phyloP scores from a whole-genome alignment of 2,113 vertebrate genomes.

The Muntiacus reevesi region DNA sequence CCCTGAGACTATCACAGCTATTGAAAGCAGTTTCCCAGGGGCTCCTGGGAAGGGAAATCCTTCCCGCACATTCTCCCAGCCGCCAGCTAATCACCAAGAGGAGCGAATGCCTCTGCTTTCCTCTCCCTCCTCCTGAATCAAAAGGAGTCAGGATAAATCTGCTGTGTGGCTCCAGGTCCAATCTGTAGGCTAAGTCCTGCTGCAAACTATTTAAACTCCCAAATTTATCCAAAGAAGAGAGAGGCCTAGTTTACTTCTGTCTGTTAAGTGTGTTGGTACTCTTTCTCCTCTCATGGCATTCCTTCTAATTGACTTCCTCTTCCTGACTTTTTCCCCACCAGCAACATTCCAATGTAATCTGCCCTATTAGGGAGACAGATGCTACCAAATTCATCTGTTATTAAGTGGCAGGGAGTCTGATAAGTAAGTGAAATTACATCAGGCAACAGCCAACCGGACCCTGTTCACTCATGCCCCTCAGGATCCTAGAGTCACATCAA shows the following conservation, averaged over 20 bases:
- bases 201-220: not conserved
- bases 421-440: not conserved
- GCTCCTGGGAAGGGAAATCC: slow-evolving; percentile 51
- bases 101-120: slow-evolving; percentile 19
- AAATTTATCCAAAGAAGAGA: not conserved
- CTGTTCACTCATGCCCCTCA: not conserved
- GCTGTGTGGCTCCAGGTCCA: not conserved
- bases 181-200: not conserved
- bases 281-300: not conserved
- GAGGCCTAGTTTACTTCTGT: not conserved
- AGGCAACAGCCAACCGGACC: not conserved
- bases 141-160: slow-evolving; percentile 32
- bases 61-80: slow-evolving; percentile 49
- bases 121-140: not conserved
- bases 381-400: slow-evolving; percentile 11
- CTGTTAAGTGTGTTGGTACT: not conserved
- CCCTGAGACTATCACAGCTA: slow-evolving; percentile 54
- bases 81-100: slow-evolving; percentile 29
- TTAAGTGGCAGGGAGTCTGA: slow-evolving; percentile 16
- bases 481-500: not conserved
- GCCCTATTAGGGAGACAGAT: slow-evolving; percentile 20
- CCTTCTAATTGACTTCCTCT: not conserved
- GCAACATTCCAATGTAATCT: slow-evolving; percentile 19
- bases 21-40: slow-evolving; percentile 24
- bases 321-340: not conserved